These are phyloP conservation scores for Cynoglossus semilaevis DNA, from an alignment of 2,113 vertebrate species.

Conservation along the genomic window DNA sequence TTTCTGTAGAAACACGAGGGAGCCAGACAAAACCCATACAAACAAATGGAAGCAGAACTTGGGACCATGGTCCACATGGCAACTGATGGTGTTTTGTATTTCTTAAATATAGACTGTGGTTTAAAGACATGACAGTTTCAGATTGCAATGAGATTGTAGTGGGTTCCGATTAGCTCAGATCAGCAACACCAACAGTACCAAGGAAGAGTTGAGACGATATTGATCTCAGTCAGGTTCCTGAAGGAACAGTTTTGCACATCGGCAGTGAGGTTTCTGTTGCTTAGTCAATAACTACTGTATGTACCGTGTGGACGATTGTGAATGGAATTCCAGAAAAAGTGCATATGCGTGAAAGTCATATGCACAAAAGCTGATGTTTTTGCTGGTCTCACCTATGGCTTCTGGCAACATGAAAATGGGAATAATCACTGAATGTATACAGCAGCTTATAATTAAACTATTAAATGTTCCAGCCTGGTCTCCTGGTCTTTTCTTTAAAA, in stretches of 20 bases:
- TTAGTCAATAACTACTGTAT: conserved; percentile 69
- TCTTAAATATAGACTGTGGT: too few relatives aligned
- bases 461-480: conserved; percentile 79
- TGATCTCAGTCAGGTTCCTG: conserved; percentile 25
- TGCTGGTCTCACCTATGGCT: conserved; percentile 83
- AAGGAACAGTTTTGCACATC: conserved; percentile 65
- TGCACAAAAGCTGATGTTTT: conserved; percentile 79
- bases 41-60: too few relatives aligned
- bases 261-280: conserved; percentile 72
- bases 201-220: too few relatives aligned
- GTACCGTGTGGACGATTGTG: conserved; percentile 71
- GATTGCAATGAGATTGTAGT: too few relatives aligned
- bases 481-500: conserved; percentile 71
- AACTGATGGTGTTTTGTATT: too few relatives aligned
- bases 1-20: too few relatives aligned
- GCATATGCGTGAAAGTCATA: conserved; percentile 52
- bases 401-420: conserved; percentile 82
- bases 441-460: conserved; percentile 85
- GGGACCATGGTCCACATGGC: too few relatives aligned
- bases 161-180: too few relatives aligned
- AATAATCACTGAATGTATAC: conserved; percentile 87
- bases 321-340: conserved; percentile 72
- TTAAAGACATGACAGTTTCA: too few relatives aligned
- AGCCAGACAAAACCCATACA: too few relatives aligned
- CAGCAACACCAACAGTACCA: conserved; percentile 25